Base-by-base conservation (phyloP, 1,140 invertebrate genomes). In the Myzus persicae region DNA sequence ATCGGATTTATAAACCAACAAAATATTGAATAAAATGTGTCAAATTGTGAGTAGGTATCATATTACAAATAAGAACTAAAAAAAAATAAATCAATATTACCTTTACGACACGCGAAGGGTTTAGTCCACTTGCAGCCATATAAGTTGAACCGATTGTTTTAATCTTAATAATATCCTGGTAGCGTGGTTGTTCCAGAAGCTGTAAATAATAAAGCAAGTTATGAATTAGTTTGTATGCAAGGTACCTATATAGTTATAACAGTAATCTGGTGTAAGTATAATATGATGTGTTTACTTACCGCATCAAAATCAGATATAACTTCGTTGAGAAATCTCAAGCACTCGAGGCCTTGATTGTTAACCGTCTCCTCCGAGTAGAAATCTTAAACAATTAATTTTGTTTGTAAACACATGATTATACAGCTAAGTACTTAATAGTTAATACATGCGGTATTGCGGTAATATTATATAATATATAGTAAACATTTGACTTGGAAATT, bases 221-320 rank as follows among this genome's bases (percentile, higher is more conserved):
- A 54, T n/a, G n/a, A 88, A 67, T 85, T 59, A 93, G 11, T 67
- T 67, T n/a, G 18, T 18, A n/a, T 67, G 18, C n/a, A n/a, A n/a
- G 31, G 31, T n/a, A 5, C n/a, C n/a, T 44, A 44, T 8, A 31
- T 59, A n/a, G 59, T 67, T 67, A 31, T 76, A 44, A 67, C 1
- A 48, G 8, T 31, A 20, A 82, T 82, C 48, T 46, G 38, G 20
- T 46, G 36, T 24, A n/a, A 36, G n/a, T 22, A 48, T 20, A n/a
- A 48, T 20, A n/a, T 36, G 8, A n/a, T 44, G 9, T 40, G 89
- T 42, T 76, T 94, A 96, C 97, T 97, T 96, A 98, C 98, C 94
- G 98, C 97, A 96, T 99, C 99, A 95, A 99, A 99, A 96, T 99
- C 99, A 0, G 98, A 99, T 94, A 99, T 99, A 93, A 99, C 98